Evolutionary conservation across 2,888 invertebrate species (phyloP).

Genomic region (Sminthurides aquaticus): DNA sequence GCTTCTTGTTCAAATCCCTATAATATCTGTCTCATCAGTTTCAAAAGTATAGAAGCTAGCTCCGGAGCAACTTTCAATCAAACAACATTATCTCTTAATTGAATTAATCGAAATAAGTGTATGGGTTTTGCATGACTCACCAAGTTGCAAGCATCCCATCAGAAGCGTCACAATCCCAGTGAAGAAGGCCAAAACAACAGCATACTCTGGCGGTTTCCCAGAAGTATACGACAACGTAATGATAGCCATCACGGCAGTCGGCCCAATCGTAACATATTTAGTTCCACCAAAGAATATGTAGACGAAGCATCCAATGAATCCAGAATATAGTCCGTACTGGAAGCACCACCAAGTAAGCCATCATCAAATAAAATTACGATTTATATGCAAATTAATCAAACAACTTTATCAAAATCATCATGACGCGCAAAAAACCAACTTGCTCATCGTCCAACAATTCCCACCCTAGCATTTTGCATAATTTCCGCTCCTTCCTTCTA

Average conservation of each 20-base stretch:
- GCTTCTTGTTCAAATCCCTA: too few species aligned
- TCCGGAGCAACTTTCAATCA: too few species aligned
- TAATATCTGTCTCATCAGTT: not conserved
- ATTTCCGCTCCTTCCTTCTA: too few species aligned
- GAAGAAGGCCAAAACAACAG: slow-evolving; percentile 72
- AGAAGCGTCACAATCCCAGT: slow-evolving; percentile 71
- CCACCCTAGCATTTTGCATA: too few species aligned
- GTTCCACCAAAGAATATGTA: slow-evolving; percentile 71
- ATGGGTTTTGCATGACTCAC: too few species aligned
- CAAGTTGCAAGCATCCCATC: slow-evolving; percentile 74
- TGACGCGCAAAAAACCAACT: too few species aligned
- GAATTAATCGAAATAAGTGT: too few species aligned
- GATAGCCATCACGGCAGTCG: slow-evolving; percentile 48
- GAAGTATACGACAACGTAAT: slow-evolving; percentile 38
- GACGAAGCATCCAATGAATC: slow-evolving; percentile 87
- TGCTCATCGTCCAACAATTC: too few species aligned
- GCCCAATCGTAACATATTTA: slow-evolving; percentile 49
- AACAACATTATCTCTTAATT: too few species aligned
- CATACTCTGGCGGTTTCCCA: slow-evolving; percentile 61
- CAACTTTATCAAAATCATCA: too few species aligned
- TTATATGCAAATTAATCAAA: too few species aligned
- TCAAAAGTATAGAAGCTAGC: not conserved
- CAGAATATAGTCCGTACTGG: slow-evolving; percentile 89
- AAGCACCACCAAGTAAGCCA: slow-evolving; percentile 43
- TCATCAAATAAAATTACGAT: too few species aligned